Evolutionary conservation across 2,888 invertebrate species (phyloP).

Genomic region (Xestia rhomboidea): DNA sequence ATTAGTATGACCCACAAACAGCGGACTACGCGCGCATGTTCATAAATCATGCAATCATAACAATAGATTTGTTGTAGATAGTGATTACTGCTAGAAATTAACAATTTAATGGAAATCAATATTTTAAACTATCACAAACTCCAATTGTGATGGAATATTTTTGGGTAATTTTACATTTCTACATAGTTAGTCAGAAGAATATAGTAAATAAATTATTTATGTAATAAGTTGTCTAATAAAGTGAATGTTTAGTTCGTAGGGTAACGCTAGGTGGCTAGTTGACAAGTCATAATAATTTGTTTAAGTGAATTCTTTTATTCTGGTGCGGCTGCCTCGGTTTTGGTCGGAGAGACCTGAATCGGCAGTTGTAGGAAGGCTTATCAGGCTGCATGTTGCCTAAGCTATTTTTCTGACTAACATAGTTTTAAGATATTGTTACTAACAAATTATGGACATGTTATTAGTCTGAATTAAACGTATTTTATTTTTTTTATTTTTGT

Average conservation of each 20-base stretch:
- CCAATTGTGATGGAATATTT: slow-evolving; percentile 78
- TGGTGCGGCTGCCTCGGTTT: too few relatives aligned
- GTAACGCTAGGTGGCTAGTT: slow-evolving; percentile 71
- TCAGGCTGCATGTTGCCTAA: too few relatives aligned
- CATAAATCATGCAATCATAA: slow-evolving; percentile 69
- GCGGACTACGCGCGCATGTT: slow-evolving; percentile 51
- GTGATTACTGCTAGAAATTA: slow-evolving; percentile 68
- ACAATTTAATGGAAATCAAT: slow-evolving; percentile 76
- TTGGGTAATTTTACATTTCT: slow-evolving; percentile 68
- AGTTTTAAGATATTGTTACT: too few relatives aligned
- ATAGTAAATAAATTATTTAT: slow-evolving; percentile 82
- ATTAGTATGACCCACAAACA: slow-evolving; percentile 16
- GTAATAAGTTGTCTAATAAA: slow-evolving; percentile 67
- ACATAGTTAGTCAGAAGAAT: slow-evolving; percentile 63
- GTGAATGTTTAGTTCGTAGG: slow-evolving; percentile 70
- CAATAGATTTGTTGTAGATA: slow-evolving; percentile 82
- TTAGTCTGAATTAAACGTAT: too few relatives aligned
- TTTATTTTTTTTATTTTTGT: too few relatives aligned
- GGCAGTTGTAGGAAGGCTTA: too few relatives aligned
- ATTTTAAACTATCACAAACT: slow-evolving; percentile 75
- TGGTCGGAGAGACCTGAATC: too few relatives aligned
- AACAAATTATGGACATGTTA: too few relatives aligned
- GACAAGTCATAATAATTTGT: slow-evolving; percentile 80
- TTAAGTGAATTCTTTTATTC: slow-evolving; percentile 70
- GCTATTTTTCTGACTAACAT: too few relatives aligned